Conservation (phyloP, 2,113 vertebrate species). For the Oryctolagus cuniculus region mOryCun1.1 NC_091441.1:105307501-105308000, state of each 20-base stretch:
- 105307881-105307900: background rate
- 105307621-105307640: background rate
- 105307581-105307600: background rate
- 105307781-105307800: background rate
- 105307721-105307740: background rate
- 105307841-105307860: background rate
- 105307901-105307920: background rate
- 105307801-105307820: background rate
- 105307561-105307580: background rate
- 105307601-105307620: background rate
- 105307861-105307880: background rate
- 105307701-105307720: background rate
- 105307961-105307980: background rate
- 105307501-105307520: background rate
- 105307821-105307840: background rate
- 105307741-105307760: background rate
- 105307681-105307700: background rate
- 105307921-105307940: background rate
- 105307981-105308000: background rate
- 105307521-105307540: background rate
- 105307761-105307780: background rate
- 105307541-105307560: background rate
- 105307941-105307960: background rate
- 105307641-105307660: background rate
- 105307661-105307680: background rate